These are phyloP conservation scores for Pogonomyrmex californicus DNA, from an alignment of 1,140 invertebrate genomes.

Conservation along the genomic window DNA sequence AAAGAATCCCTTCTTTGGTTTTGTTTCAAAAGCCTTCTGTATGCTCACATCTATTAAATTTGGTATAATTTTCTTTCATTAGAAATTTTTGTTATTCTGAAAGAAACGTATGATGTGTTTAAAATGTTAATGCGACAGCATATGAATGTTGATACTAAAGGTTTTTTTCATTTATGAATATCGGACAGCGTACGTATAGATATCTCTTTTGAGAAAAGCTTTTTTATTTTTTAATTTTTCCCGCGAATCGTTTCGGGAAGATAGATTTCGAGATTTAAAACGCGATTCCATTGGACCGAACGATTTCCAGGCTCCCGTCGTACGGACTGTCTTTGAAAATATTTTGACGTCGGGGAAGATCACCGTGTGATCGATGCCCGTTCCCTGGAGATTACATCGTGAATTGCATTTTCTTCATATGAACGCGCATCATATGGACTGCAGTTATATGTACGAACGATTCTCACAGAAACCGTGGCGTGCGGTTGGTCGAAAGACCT, in stretches of 20 bases:
- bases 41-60: not conserved
- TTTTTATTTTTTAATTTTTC: slow-evolving; percentile 40
- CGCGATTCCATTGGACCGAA: slow-evolving; percentile 49
- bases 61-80: not conserved
- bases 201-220: slow-evolving; percentile 29
- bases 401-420: slow-evolving; percentile 78
- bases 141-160: not conserved
- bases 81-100: not conserved
- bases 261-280: slow-evolving; percentile 35
- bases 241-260: slow-evolving; percentile 1
- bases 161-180: slow-evolving; percentile 17
- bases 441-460: slow-evolving; percentile 46
- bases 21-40: too few species aligned
- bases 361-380: slow-evolving; percentile 80
- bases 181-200: not conserved
- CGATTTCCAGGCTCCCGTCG: slow-evolving; percentile 45
- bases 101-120: not conserved
- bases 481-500: slow-evolving; percentile 62
- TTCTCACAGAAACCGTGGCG: slow-evolving; percentile 69
- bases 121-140: not conserved
- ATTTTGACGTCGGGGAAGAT: slow-evolving; percentile 80
- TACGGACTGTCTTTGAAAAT: slow-evolving; percentile 75
- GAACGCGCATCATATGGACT: slow-evolving; percentile 48
- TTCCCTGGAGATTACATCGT: slow-evolving; percentile 80
- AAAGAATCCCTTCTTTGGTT: too few species aligned